phyloP scores from a whole-genome alignment of 2,888 invertebrate genomes.

The Leptinotarsa haldemani region DNA sequence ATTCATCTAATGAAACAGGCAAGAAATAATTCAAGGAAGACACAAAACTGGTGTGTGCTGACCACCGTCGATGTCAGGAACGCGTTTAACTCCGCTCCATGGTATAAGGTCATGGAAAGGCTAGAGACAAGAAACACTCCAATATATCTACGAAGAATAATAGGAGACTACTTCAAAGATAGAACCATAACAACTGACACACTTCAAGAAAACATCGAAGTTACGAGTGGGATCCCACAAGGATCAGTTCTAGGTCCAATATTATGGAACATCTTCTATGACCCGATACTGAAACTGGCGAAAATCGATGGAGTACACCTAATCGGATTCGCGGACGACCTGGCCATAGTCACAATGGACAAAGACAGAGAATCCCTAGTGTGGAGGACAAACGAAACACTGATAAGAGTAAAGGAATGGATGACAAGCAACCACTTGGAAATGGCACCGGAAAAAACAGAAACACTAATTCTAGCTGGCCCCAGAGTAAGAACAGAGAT shows the following conservation, averaged over 20 bases:
- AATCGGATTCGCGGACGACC: constrained; percentile 33
- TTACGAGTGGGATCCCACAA: constrained; percentile 25
- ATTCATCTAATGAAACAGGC: too few relatives aligned
- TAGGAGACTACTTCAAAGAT: constrained; percentile 4
- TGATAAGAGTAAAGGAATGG: constrained; percentile 21
- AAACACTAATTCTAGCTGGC: constrained; percentile 20
- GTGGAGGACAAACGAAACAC: constrained; percentile 8
- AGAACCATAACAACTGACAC: neutral
- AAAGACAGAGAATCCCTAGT: neutral
- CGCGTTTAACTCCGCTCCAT: constrained; percentile 30
- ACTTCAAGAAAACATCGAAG: neutral
- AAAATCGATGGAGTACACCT: constrained; percentile 10
- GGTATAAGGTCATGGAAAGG: constrained; percentile 16
- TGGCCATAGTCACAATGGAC: constrained; percentile 15
- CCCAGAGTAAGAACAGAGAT: neutral
- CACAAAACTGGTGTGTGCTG: constrained; percentile 10
- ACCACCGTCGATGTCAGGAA: constrained; percentile 28
- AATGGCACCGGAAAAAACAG: constrained; percentile 55
- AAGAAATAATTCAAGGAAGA: neutral
- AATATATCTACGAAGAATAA: constrained; percentile 5
- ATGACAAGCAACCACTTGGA: constrained; percentile 46
- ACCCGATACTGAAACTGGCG: constrained; percentile 20
- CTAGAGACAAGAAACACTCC: neutral
- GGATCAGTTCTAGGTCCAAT: constrained; percentile 33
- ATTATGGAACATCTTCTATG: constrained; percentile 39